Evolutionary conservation across 37 sponge, comb jelly and placozoan species (phyloP).

Genomic region (Tethya wilhelma): DNA sequence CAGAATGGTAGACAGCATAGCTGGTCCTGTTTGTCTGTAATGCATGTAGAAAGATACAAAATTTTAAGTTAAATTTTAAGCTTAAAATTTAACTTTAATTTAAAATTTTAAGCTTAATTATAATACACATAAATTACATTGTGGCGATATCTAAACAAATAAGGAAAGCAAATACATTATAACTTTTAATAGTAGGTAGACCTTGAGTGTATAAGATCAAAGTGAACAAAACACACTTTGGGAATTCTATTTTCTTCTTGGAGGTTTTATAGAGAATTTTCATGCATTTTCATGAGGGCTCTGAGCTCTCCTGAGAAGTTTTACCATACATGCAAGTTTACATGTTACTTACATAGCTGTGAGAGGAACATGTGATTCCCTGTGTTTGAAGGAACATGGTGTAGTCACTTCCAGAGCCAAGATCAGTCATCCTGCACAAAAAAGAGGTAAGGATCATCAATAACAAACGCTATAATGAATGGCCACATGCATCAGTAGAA

Average conservation of each 20-base stretch:
- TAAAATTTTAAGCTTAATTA: neutral
- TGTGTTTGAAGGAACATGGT: slow-evolving; percentile 58
- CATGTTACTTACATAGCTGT: slow-evolving; percentile 31
- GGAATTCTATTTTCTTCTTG: too few species aligned
- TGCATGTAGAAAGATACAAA: neutral
- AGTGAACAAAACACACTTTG: too few species aligned
- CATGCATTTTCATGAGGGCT: too few species aligned
- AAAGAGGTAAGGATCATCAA: neutral
- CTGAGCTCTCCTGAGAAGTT: too few species aligned
- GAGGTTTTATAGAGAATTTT: neutral
- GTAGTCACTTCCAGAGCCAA: slow-evolving; percentile 86
- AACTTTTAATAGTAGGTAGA: too few species aligned
- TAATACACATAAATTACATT: neutral
- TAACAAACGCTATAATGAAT: too few species aligned
- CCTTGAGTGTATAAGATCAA: too few species aligned
- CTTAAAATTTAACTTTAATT: neutral
- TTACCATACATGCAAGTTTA: neutral
- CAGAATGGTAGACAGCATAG: slow-evolving; percentile 80
- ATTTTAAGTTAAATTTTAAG: neutral
- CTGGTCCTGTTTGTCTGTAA: slow-evolving; percentile 3
- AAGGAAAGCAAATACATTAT: neutral
- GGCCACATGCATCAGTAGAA: too few species aligned
- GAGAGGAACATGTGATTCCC: slow-evolving; percentile 66
- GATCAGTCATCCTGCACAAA: slow-evolving; percentile 14
- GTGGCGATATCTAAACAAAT: neutral